Percentiles rank a stretch among this genome's conserved stretches.
Evolutionary conservation across 2,888 invertebrate genomes (phyloP).

Genomic region (Galerucella calmariensis): DNA sequence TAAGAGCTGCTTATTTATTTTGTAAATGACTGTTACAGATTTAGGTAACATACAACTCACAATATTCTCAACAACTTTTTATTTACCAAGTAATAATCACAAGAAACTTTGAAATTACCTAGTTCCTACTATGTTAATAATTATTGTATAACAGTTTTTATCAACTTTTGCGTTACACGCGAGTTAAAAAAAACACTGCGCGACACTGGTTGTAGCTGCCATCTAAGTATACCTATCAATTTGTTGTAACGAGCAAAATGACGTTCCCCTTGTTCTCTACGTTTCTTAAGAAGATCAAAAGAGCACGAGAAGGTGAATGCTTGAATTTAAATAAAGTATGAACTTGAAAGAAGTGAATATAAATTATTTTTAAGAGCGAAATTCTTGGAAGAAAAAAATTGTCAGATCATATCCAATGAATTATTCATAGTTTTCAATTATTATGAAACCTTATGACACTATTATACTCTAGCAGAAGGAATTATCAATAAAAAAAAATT

Average conservation of each 20-base stretch:
- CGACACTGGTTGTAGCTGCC: conserved; percentile 33
- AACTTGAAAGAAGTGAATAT: conserved; percentile 31
- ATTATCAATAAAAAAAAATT: too few relatives aligned
- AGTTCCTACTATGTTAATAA: neutral
- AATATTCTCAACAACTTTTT: neutral
- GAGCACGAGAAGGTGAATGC: conserved; percentile 28
- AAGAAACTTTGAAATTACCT: neutral
- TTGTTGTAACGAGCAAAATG: conserved; percentile 44
- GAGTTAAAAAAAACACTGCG: neutral
- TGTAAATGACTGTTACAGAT: too few relatives aligned
- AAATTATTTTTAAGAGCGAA: neutral
- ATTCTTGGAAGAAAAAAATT: neutral
- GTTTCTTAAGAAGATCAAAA: conserved; percentile 37
- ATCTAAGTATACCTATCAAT: conserved; percentile 42
- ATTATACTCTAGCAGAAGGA: too few relatives aligned
- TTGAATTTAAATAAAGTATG: conserved; percentile 39
- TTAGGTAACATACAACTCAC: too few relatives aligned
- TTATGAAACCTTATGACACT: too few relatives aligned
- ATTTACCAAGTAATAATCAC: neutral
- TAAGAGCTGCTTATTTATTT: too few relatives aligned
- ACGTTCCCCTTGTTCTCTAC: conserved; percentile 37
- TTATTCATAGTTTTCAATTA: too few relatives aligned
- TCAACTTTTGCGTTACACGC: neutral
- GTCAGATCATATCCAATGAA: too few relatives aligned
- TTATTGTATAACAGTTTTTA: neutral